Evolutionary conservation across 2,888 invertebrate species (phyloP).

Genomic region (Pimpla rufipes): DNA sequence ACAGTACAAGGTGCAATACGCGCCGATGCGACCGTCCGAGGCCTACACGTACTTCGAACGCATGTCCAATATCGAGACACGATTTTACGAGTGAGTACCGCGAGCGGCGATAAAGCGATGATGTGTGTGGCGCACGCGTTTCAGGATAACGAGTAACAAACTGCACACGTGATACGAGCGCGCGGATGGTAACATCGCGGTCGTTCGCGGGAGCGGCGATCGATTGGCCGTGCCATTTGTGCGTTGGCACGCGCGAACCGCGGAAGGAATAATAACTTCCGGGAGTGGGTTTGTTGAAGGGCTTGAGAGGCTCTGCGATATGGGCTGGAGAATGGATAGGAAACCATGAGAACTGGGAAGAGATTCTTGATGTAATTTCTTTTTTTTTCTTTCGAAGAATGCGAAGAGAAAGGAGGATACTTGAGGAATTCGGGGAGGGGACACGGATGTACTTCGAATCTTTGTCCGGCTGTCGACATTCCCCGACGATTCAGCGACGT

Average conservation of each 20-base stretch:
- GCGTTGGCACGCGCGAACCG: neutral
- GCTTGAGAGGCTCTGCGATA: neutral
- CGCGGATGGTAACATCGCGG: neutral
- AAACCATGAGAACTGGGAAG: neutral
- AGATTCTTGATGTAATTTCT: neutral
- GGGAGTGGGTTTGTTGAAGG: neutral
- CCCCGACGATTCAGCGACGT: too few species aligned
- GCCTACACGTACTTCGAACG: slow-evolving; percentile 97
- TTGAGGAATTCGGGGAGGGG: too few species aligned
- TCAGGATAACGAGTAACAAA: neutral
- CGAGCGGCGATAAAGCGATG: slow-evolving; percentile 5
- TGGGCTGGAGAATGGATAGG: neutral
- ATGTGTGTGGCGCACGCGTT: neutral
- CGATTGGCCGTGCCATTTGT: neutral
- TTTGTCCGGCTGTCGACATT: too few species aligned
- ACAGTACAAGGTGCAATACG: slow-evolving; percentile 98
- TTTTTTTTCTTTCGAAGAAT: too few species aligned
- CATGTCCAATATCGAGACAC: slow-evolving; percentile 97
- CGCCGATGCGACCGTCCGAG: slow-evolving; percentile 94
- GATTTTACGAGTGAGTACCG: slow-evolving; percentile 97
- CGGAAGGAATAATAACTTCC: neutral
- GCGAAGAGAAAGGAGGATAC: too few species aligned
- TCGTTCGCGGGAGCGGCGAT: neutral
- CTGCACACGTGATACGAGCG: neutral
- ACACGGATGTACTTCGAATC: too few species aligned